Percentiles rank a stretch among this genome's conserved stretches.
Evolutionary conservation across 2,113 vertebrate species (phyloP).

Genomic region (Callithrix jacchus): DNA sequence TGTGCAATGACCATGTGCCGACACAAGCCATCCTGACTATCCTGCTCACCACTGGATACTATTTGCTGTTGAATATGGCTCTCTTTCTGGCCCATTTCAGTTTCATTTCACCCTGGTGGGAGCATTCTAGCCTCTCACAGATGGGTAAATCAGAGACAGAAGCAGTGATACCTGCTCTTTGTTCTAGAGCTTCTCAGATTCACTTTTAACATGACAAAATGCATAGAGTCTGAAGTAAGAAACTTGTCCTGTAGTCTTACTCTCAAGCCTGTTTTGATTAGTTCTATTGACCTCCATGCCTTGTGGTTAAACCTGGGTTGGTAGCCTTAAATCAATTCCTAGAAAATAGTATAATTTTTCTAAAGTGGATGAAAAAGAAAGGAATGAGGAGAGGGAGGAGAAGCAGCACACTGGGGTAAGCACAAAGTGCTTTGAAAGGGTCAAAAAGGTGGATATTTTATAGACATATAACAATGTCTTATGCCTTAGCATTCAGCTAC

Average conservation of each 20-base stretch:
- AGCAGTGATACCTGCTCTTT: not conserved
- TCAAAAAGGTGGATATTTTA: not conserved
- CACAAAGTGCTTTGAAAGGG: not conserved
- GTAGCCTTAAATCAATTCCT: not conserved
- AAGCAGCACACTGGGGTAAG: not conserved
- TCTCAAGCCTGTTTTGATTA: not conserved
- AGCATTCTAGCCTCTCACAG: not conserved
- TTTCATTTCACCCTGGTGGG: not conserved
- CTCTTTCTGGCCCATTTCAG: not conserved
- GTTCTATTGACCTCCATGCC: not conserved
- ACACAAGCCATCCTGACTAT: accelerated
- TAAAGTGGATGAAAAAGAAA: not conserved
- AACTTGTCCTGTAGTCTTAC: not conserved
- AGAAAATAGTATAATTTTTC: conserved; percentile 11
- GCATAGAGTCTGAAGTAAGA: not conserved
- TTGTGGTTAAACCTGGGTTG: not conserved
- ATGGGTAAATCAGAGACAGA: not conserved
- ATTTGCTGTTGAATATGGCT: not conserved
- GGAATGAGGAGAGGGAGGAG: not conserved
- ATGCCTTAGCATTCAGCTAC: not conserved
- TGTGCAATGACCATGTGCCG: not conserved
- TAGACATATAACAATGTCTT: not conserved
- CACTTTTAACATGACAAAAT: not conserved
- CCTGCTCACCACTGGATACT: not conserved
- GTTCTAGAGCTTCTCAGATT: not conserved